A percentile compares a stretch with the other conserved stretches of the same genome.
These are phyloP conservation scores for Copidosoma floridanum DNA, from an alignment of 1,140 invertebrate species.

Conservation along the genomic window DNA sequence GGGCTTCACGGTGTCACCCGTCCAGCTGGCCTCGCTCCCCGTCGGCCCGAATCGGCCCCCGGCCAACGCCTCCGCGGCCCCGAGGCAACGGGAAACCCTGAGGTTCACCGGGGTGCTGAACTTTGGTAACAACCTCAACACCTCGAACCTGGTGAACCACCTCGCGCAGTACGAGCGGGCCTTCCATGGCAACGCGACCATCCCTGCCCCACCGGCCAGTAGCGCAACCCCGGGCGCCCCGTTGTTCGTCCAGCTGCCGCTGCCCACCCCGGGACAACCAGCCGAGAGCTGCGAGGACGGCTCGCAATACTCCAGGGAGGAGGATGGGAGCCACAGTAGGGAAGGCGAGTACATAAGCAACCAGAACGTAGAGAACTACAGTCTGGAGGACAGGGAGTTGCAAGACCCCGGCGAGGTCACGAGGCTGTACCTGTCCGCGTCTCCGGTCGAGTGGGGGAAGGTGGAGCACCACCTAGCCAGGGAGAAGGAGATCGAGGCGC, in stretches of 20 bases:
- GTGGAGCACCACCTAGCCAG: slow-evolving; percentile 36
- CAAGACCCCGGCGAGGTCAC: slow-evolving; percentile 32
- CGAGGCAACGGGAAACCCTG: slow-evolving; percentile 42
- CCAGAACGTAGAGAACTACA: slow-evolving; percentile 34
- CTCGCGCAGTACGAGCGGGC: slow-evolving; percentile 48
- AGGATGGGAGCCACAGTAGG: slow-evolving; percentile 16
- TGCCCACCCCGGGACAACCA: too few species aligned
- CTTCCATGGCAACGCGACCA: slow-evolving; percentile 38
- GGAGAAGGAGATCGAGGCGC: slow-evolving; percentile 35
- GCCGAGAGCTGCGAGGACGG: neutral
- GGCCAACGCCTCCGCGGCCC: slow-evolving; percentile 1
- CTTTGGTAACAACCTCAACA: slow-evolving; percentile 44
- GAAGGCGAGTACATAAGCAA: slow-evolving; percentile 32
- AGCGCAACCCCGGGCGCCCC: slow-evolving; percentile 8
- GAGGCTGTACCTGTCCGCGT: too few species aligned
- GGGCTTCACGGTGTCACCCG: slow-evolving; percentile 41
- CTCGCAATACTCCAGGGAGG: neutral
- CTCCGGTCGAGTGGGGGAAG: too few species aligned
- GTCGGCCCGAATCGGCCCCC: neutral
- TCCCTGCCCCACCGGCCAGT: slow-evolving; percentile 16
- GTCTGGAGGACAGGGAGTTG: slow-evolving; percentile 34
- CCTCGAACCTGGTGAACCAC: slow-evolving; percentile 42
- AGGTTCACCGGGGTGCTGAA: slow-evolving; percentile 51
- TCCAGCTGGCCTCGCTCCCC: slow-evolving; percentile 42
- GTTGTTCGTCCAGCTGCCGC: slow-evolving; percentile 33